phyloP scores from a whole-genome alignment of 2,797 vertebrate species.

The Borostomias antarcticus region DNA sequence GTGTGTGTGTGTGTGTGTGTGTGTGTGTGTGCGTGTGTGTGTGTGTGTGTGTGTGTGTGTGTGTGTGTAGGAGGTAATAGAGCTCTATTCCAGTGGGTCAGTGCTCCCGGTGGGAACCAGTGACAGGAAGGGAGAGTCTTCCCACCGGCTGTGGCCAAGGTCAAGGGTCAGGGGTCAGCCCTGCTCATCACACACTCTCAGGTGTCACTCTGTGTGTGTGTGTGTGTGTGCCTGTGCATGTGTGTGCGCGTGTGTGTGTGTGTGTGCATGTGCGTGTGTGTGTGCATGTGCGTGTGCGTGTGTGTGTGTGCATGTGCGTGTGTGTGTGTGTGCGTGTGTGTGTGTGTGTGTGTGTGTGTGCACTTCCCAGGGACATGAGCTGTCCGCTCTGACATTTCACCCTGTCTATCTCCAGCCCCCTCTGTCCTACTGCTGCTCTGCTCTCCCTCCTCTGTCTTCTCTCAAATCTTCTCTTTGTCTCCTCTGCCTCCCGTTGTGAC shows the following conservation, averaged over 20 bases:
- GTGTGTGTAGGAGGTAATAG: not conserved
- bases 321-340: not conserved
- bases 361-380: conserved; percentile 7
- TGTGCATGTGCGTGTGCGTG: not conserved
- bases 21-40: not conserved
- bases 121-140: conserved; percentile 30
- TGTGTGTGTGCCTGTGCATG: not conserved
- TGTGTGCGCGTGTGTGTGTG: no score
- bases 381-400: conserved; percentile 15
- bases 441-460: not conserved
- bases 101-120: conserved; percentile 19
- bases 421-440: not conserved
- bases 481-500: not conserved
- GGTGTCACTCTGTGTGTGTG: conserved; percentile 14
- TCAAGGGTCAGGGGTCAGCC: conserved; percentile 28
- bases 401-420: conserved; percentile 2
- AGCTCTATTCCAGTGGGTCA: not conserved
- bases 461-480: not conserved
- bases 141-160: conserved; percentile 30
- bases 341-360: not conserved
- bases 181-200: conserved; percentile 22
- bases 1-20: not conserved
- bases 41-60: not conserved
- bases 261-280: not conserved
- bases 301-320: not conserved